Evolutionary conservation across 2,888 invertebrate genomes (phyloP).

Genomic region (Cremastobaeus sp.): DNA sequence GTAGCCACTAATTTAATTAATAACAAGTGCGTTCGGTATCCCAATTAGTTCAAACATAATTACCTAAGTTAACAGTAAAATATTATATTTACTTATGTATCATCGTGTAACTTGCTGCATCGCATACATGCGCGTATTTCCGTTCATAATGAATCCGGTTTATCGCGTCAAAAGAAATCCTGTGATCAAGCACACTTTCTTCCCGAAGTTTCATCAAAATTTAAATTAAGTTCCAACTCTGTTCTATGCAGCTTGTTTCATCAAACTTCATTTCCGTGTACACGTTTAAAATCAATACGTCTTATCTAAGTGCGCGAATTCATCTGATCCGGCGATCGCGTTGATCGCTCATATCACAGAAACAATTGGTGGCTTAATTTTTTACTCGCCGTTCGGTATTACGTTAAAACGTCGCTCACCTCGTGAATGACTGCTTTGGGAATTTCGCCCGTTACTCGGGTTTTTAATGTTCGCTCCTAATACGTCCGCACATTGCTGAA

Average conservation of each 20-base stretch:
- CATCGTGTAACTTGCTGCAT: too few relatives aligned
- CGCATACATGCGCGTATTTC: too few relatives aligned
- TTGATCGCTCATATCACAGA: constrained; percentile 21
- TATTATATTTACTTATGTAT: too few relatives aligned
- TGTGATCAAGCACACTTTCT: constrained; percentile 16
- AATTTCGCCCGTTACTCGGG: constrained; percentile 22
- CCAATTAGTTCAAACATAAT: too few relatives aligned
- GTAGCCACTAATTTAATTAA: too few relatives aligned
- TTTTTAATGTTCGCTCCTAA: constrained; percentile 14
- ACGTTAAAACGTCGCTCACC: constrained; percentile 36
- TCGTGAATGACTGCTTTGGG: constrained; percentile 25
- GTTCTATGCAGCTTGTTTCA: constrained; percentile 15
- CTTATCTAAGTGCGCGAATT: constrained; percentile 15
- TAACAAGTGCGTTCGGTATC: too few relatives aligned
- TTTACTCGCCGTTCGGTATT: constrained; percentile 26
- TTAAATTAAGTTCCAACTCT: constrained; percentile 18
- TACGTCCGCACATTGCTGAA: not conserved
- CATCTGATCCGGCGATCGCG: constrained; percentile 11
- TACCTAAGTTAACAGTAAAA: too few relatives aligned
- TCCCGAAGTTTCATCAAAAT: constrained; percentile 17
- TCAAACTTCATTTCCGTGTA: constrained; percentile 31
- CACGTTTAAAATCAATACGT: constrained; percentile 22
- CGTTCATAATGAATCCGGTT: constrained; percentile 2
- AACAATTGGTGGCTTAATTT: constrained; percentile 25
- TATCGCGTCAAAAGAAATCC: constrained; percentile 17